A percentile compares a stretch with the other conserved stretches of the same genome.
Evolutionary conservation across 1,140 invertebrate genomes (phyloP).

Genomic region (Rhopalosiphum padi): DNA sequence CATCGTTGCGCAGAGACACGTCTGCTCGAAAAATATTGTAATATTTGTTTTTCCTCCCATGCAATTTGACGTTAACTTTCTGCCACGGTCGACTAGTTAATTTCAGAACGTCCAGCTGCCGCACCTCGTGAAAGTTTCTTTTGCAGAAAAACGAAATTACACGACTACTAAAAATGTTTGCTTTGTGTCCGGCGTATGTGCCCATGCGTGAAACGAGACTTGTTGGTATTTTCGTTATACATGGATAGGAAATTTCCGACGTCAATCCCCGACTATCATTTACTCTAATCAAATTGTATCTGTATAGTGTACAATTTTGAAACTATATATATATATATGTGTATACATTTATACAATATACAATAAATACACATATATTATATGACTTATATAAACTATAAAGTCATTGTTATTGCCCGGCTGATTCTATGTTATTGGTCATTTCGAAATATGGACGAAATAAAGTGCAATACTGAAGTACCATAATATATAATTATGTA

Average conservation of each 20-base stretch:
- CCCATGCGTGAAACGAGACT: slow-evolving; percentile 36
- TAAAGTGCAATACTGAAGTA: background rate
- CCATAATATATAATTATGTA: background rate
- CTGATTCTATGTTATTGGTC: background rate
- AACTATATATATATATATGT: background rate
- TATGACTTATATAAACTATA: background rate
- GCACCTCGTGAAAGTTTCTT: background rate
- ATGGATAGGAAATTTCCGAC: background rate
- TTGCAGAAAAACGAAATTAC: background rate
- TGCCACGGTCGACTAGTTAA: background rate
- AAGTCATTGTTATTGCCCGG: background rate
- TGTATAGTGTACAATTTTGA: background rate
- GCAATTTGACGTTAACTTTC: background rate
- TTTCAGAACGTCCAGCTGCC: background rate
- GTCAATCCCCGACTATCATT: background rate
- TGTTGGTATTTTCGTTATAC: slow-evolving; percentile 9
- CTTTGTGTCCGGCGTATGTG: background rate
- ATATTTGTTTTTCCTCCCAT: slow-evolving; percentile 1
- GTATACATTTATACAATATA: background rate
- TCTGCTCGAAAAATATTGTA: background rate
- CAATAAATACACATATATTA: background rate
- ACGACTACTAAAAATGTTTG: slow-evolving; percentile 17
- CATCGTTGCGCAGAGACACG: background rate
- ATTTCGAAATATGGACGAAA: background rate
- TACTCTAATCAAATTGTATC: background rate